These are phyloP conservation scores for Acridotheres tristis DNA, from an alignment of 2,797 vertebrate genomes.

Conservation along the genomic window DNA sequence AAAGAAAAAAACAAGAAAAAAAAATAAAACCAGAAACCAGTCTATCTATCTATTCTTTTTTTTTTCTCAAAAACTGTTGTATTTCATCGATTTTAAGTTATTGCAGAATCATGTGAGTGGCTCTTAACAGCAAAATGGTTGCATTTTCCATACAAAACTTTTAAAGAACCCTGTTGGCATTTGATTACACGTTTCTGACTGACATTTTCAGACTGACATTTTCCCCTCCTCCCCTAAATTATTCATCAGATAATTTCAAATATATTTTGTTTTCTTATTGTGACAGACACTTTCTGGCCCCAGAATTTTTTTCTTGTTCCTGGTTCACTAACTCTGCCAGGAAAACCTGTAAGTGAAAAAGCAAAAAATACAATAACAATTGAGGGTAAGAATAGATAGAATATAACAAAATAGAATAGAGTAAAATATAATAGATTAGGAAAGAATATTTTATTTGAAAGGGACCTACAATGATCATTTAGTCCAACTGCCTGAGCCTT, in stretches of 20 bases:
- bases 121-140: background rate
- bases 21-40: too few relatives aligned
- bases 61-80: background rate
- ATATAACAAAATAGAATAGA: background rate
- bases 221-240: background rate
- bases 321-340: background rate
- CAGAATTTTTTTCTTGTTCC: background rate
- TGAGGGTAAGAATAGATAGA: background rate
- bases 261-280: background rate
- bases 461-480: background rate
- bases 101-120: background rate
- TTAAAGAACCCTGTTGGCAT: background rate
- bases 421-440: background rate
- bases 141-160: background rate
- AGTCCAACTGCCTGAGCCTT: background rate
- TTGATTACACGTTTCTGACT: background rate
- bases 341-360: background rate
- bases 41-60: background rate
- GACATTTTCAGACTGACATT: background rate
- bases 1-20: too few relatives aligned
- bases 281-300: background rate
- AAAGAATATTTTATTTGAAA: background rate
- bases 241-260: background rate
- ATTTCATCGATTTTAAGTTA: background rate
- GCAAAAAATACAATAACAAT: background rate